Evolutionary conservation across 2,113 vertebrate genomes (phyloP).

Genomic region (Cavia porcellus): DNA sequence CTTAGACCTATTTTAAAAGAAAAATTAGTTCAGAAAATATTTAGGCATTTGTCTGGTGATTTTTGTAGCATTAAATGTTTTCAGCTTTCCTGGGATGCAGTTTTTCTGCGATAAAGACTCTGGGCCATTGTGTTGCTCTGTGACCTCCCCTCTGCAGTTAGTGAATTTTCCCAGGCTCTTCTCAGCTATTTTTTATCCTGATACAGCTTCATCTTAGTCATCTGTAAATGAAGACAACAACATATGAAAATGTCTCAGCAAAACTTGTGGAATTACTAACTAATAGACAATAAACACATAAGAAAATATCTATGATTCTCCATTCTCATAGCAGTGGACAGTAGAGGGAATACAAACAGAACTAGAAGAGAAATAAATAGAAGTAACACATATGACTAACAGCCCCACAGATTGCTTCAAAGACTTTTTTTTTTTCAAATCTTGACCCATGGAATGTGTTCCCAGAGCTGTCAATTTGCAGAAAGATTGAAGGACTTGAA

Average conservation of each 20-base stretch:
- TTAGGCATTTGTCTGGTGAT: background rate
- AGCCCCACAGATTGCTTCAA: background rate
- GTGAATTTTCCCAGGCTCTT: background rate
- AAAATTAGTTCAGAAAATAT: background rate
- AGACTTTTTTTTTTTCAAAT: background rate
- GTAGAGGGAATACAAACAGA: background rate
- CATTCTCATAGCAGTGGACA: background rate
- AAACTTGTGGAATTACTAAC: background rate
- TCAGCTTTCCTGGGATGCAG: background rate
- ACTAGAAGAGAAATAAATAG: background rate
- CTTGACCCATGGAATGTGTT: background rate
- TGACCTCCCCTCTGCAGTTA: background rate
- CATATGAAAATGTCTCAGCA: background rate
- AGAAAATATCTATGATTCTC: background rate
- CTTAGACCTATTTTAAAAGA: background rate
- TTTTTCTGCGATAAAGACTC: background rate
- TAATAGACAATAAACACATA: background rate
- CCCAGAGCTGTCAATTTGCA: background rate
- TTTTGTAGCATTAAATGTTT: background rate
- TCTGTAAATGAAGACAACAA: background rate
- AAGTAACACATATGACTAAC: background rate
- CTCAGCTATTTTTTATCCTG: background rate
- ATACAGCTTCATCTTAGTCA: background rate
- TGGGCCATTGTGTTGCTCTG: background rate
- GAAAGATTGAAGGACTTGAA: background rate